Conservation (phyloP, 2,797 vertebrate species). For the Chelon auratus region DNA sequence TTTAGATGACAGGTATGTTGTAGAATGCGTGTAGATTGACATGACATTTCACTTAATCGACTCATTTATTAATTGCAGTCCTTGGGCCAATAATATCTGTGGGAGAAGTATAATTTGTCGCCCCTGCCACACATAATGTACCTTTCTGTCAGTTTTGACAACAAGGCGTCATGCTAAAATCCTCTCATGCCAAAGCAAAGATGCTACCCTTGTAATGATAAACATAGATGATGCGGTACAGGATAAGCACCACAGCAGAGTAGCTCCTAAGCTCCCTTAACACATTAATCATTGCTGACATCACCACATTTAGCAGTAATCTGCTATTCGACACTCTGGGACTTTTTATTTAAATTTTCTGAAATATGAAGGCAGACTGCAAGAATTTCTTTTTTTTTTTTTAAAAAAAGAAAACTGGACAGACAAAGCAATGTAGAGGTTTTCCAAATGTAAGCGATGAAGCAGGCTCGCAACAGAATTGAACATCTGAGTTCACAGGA, state of each 20-base stretch:
- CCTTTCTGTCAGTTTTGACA: slow-evolving; percentile 8
- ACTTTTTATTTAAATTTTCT: slow-evolving; percentile 15
- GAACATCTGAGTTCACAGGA: slow-evolving; percentile 27
- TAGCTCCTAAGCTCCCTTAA: slow-evolving; percentile 8
- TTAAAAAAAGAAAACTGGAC: neutral
- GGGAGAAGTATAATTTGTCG: slow-evolving; percentile 19
- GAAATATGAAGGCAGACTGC: neutral
- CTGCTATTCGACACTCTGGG: neutral
- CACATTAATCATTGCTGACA: slow-evolving; percentile 16
- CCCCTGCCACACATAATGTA: neutral
- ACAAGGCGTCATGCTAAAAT: slow-evolving; percentile 37
- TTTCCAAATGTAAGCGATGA: slow-evolving; percentile 28
- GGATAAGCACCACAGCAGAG: slow-evolving; percentile 27
- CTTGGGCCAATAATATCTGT: no score
- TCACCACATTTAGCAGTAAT: slow-evolving; percentile 22
- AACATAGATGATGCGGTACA: slow-evolving; percentile 42
- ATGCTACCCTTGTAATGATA: slow-evolving; percentile 21
- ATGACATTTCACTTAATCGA: neutral
- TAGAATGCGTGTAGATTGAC: neutral
- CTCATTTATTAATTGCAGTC: neutral
- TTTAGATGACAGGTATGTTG: no score
- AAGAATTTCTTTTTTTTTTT: no score
- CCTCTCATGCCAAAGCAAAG: slow-evolving; percentile 25
- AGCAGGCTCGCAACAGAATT: slow-evolving; percentile 10
- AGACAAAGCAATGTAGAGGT: slow-evolving; percentile 10